Percentiles rank a stretch among this genome's conserved stretches.
Conservation (phyloP, 2,888 invertebrate species). For the Brassicogethes aeneus region DNA sequence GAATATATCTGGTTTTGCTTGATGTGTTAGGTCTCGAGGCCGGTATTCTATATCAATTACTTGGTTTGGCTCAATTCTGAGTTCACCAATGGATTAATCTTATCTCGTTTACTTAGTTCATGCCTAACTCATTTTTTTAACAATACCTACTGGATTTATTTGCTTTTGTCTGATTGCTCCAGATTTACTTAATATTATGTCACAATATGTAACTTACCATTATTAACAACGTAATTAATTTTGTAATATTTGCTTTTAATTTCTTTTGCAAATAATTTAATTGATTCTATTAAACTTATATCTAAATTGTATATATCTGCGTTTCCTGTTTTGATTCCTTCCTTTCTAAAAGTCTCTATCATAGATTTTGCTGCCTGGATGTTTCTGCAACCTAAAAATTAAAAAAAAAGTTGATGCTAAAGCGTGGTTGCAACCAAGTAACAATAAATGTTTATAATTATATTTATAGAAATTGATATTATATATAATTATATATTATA, state of each 20-base stretch:
- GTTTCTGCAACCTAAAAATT: conserved; percentile 58
- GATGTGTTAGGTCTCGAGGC: too few species aligned
- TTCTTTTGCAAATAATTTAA: conserved; percentile 61
- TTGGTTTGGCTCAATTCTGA: too few species aligned
- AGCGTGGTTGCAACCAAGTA: not conserved
- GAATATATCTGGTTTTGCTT: too few species aligned
- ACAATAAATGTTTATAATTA: not conserved
- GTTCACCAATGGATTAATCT: too few species aligned
- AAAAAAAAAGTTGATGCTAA: conserved; percentile 3
- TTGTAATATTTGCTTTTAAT: conserved; percentile 55
- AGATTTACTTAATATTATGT: too few species aligned
- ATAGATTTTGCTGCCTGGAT: conserved; percentile 46
- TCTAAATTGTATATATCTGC: conserved; percentile 64
- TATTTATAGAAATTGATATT: too few species aligned
- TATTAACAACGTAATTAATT: conserved; percentile 71
- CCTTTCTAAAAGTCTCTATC: conserved; percentile 43
- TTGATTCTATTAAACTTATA: conserved; percentile 66
- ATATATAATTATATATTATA: too few species aligned
- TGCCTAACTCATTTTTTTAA: too few species aligned
- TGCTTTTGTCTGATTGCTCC: too few species aligned
- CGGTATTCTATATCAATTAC: too few species aligned
- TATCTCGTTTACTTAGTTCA: too few species aligned
- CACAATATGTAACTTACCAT: conserved; percentile 46
- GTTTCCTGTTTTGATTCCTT: conserved; percentile 48
- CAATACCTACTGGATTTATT: too few species aligned